Evolutionary conservation across 1,140 invertebrate genomes (phyloP).

Genomic region (Caenorhabditis latens): DNA sequence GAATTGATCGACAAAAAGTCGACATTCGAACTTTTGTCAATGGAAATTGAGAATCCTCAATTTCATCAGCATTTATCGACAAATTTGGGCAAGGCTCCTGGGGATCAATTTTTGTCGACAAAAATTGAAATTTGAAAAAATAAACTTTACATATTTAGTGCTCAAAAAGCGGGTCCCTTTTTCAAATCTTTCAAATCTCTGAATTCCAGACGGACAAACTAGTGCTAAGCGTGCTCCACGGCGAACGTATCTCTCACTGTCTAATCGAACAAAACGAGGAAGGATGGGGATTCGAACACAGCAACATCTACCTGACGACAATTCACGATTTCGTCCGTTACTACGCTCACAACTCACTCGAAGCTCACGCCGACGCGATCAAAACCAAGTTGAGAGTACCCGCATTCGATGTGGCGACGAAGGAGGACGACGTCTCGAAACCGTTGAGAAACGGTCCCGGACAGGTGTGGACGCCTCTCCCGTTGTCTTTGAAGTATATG

Average conservation of each 20-base stretch:
- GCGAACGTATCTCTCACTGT: conserved; percentile 36
- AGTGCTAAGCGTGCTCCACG: conserved; percentile 22
- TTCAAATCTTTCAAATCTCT: too few species aligned
- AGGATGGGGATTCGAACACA: conserved; percentile 40
- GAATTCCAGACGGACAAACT: conserved; percentile 20
- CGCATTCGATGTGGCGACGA: background rate
- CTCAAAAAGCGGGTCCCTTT: too few species aligned
- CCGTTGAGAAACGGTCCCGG: conserved; percentile 1
- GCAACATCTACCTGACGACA: conserved; percentile 41
- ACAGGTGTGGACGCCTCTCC: background rate
- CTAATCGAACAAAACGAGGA: conserved; percentile 45
- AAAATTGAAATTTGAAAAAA: too few species aligned
- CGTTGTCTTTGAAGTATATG: conserved; percentile 12
- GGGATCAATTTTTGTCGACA: too few species aligned
- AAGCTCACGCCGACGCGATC: conserved; percentile 13
- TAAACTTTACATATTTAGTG: too few species aligned
- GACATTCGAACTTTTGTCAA: too few species aligned
- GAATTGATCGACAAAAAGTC: too few species aligned
- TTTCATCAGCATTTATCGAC: too few species aligned
- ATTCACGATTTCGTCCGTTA: conserved; percentile 11
- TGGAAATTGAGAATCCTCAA: too few species aligned
- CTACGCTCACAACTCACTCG: conserved; percentile 22
- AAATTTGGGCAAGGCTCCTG: too few species aligned
- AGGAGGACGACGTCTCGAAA: background rate
- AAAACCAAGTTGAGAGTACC: background rate